Evolutionary conservation across 2,797 vertebrate species (phyloP), one percentile per base, ranked within the genome.

Genomic region (Gallinago nigripennis): DNA sequence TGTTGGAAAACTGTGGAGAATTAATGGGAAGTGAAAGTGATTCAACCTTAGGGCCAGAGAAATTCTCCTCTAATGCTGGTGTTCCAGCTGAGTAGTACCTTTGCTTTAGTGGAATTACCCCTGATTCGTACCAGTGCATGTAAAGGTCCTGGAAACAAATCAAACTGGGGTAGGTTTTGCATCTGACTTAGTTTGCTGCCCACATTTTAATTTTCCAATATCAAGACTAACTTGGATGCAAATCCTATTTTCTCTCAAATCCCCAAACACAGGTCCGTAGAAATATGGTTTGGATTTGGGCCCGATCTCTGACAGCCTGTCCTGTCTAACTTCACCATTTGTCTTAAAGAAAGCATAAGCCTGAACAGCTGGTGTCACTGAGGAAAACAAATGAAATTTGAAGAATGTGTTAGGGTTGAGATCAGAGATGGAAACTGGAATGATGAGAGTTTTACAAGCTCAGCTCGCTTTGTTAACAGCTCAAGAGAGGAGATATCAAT

Each of bases 21-120:
- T 93, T 96, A 91, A 91, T 73, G 64, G 53, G 60, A 90, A 89
- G 51, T 88, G 80, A 82, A 94, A 93, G 35, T 72, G 68, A 89
- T 89, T 92, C 81, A 92, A 31, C 60, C 75, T 54, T 65, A 82
- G 53, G 48, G 64, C 57, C 79, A 68, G 33, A 90, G 83, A 77
- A 90, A 82, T 91, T 87, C 68, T 94, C 15, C 6, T 79, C 68
- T 89, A 84, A 93, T 82, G 60, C 70, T 68, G 28, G 56, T 84
- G 93, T 97, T 92, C 86, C 86, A 93, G 66, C 56, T 76, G 66
- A 95, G 70, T n/a, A 66, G 43, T 68, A 56, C 71, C 81, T 56
- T 92, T 71, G 71, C 64, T 93, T 80, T 46, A 90, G 83, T 16
- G 12, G 88, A 93, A 85, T 85, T 92, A 82, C 68, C 51, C 70